Evolutionary conservation across 2,888 invertebrate genomes (phyloP), one percentile per base, ranked within the genome.

Genomic region (Drosophila conformis): DNA sequence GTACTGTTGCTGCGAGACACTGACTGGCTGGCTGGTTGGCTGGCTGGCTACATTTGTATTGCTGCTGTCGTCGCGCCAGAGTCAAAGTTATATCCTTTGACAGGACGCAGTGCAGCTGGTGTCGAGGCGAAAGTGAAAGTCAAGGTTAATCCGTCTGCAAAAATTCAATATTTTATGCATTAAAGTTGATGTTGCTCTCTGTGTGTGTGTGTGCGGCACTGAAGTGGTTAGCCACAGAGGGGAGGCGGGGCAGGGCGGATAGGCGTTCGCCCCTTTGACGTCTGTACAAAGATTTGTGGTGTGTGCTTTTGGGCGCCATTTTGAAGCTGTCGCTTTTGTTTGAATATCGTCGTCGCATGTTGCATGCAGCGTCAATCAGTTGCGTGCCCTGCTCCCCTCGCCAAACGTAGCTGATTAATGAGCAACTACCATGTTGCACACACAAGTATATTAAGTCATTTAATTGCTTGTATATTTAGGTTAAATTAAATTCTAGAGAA

Each of bases 101-200:
- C 91, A 91, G 91, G 86, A 89, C 90, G 82, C 77, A 80, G 78
- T 77, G 87, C 87, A 78, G 71, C 76, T 53, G 68, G 68, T 25
- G 70, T 38, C 66, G 75, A 57, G 72, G 73, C 78, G 91, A 93
- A 93, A 92, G 93, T 92, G 92, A 92, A 92, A 92, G 92, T 92
- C 92, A 92, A 92, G 92, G 92, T 92, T 92, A 92, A 92, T 93
- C 91, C 91, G 90, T 92, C 91, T 92, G 92, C 90, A 89, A 92
- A 90, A 84, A 90, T 88, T 90, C 90, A 91, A 90, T 90, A 89
- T 89, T 91, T 91, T 90, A 86, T 91, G 91, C 91, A 91, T 91
- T 89, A 88, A 91, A 91, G 84, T 92, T 90, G 76, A 88, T 85
- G 85, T 56, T 25, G n/a, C 13, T 38, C 36, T n/a, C 27, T n/a